These are phyloP conservation scores for Mesorhabditis sp. DNA, from an alignment of 2,888 invertebrate species.

Conservation along the genomic window DNA sequence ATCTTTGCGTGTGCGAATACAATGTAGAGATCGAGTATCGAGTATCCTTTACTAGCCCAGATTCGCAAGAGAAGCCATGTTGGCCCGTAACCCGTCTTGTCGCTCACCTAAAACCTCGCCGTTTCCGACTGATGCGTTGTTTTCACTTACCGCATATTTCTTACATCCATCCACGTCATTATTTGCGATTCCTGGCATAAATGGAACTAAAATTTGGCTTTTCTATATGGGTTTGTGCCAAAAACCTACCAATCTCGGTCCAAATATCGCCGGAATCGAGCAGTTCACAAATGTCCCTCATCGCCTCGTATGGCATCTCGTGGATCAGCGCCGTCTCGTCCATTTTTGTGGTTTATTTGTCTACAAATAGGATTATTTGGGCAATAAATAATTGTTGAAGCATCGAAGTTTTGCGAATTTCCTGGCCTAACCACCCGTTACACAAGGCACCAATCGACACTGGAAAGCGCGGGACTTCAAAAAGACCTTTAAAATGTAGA, in stretches of 20 bases:
- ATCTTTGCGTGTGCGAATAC: slow-evolving; percentile 74
- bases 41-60: slow-evolving; percentile 82
- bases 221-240: background rate
- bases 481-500: too few relatives aligned
- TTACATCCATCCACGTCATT: slow-evolving; percentile 51
- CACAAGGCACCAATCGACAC: too few relatives aligned
- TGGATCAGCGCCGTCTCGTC: background rate
- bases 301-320: slow-evolving; percentile 69
- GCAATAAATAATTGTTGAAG: too few relatives aligned
- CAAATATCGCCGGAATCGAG: slow-evolving; percentile 77
- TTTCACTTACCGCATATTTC: slow-evolving; percentile 8
- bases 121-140: background rate
- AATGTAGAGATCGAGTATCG: slow-evolving; percentile 74
- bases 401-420: too few relatives aligned
- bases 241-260: slow-evolving; percentile 70
- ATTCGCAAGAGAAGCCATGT: slow-evolving; percentile 72
- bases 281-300: slow-evolving; percentile 72
- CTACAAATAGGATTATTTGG: too few relatives aligned
- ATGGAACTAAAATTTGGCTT: slow-evolving; percentile 30
- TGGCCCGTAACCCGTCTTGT: slow-evolving; percentile 61
- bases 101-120: slow-evolving; percentile 12
- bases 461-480: too few relatives aligned
- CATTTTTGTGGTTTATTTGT: background rate
- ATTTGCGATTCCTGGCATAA: slow-evolving; percentile 46
- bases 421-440: too few relatives aligned